Conservation (phyloP, 2,797 vertebrate species). For the Alexandromys oeconomus region DNA sequence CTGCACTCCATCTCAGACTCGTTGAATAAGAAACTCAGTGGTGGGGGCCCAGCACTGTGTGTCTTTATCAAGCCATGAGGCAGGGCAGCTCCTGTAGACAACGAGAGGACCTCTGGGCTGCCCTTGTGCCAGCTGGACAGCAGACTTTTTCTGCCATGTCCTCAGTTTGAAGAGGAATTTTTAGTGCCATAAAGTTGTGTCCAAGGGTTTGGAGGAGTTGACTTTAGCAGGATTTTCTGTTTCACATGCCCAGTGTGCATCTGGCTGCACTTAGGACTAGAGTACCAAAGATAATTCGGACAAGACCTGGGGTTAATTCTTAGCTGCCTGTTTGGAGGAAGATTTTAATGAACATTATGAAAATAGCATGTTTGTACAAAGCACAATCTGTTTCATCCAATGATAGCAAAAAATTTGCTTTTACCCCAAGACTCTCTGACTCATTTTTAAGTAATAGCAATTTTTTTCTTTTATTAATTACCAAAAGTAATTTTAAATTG, state of each 20-base stretch:
- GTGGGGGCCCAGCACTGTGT: not conserved
- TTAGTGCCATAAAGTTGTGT: not conserved
- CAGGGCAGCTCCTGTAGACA: not conserved
- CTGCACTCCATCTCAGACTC: not conserved
- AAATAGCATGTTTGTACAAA: conserved; percentile 7
- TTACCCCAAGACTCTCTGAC: not conserved
- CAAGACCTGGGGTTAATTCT: not conserved
- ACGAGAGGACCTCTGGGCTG: not conserved
- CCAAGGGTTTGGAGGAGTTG: not conserved
- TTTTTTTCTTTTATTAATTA: conserved; percentile 40
- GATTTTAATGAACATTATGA: conserved; percentile 54
- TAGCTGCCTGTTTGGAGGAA: not conserved
- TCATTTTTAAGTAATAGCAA: conserved; percentile 42
- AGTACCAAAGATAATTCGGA: not conserved
- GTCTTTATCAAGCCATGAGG: not conserved
- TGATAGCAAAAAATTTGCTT: not conserved
- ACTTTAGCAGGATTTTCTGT: not conserved
- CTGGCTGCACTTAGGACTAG: not conserved
- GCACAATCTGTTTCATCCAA: not conserved
- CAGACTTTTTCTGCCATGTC: not conserved
- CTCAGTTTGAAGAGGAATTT: not conserved
- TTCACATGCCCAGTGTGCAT: not conserved
- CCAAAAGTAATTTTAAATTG: conserved; percentile 2
- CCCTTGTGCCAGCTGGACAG: not conserved
- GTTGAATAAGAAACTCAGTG: not conserved